Conservation (phyloP, 2,113 vertebrate species). For the Enhydra lutris region DNA sequence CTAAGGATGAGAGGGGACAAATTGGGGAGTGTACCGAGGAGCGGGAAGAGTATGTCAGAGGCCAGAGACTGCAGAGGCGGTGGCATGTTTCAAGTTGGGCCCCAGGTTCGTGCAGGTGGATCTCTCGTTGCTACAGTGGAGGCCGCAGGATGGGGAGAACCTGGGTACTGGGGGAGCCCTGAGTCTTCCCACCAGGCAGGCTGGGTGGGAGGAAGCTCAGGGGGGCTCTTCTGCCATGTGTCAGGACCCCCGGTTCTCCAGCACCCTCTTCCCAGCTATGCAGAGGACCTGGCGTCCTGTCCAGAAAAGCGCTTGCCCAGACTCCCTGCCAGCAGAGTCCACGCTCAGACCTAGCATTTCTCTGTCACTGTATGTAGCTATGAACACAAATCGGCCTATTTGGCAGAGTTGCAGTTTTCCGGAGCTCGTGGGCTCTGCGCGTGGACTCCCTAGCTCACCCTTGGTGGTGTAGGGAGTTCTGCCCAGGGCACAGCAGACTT, state of each 20-base stretch:
- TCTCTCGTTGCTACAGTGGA: neutral
- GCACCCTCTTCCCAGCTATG: neutral
- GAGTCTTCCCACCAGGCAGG: neutral
- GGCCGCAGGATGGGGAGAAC: neutral
- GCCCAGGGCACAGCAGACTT: neutral
- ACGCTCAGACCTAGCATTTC: neutral
- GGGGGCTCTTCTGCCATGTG: neutral
- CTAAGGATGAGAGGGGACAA: neutral
- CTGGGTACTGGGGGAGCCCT: neutral
- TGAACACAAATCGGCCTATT: neutral
- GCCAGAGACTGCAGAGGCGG: no score
- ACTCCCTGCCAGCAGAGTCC: neutral
- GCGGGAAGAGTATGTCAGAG: neutral
- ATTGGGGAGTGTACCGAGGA: neutral
- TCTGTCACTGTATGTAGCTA: neutral
- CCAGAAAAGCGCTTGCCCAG: neutral
- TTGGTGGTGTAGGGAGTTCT: neutral
- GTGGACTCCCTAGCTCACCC: neutral
- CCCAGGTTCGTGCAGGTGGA: neutral
- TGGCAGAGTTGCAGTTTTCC: neutral
- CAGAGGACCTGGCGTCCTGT: neutral
- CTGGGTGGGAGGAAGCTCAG: no score
- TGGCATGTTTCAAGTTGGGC: no score
- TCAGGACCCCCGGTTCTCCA: fast-evolving
- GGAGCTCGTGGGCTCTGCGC: neutral